Conservation (phyloP, 1,140 invertebrate genomes). For the Drosophila parabipectinata region DNA sequence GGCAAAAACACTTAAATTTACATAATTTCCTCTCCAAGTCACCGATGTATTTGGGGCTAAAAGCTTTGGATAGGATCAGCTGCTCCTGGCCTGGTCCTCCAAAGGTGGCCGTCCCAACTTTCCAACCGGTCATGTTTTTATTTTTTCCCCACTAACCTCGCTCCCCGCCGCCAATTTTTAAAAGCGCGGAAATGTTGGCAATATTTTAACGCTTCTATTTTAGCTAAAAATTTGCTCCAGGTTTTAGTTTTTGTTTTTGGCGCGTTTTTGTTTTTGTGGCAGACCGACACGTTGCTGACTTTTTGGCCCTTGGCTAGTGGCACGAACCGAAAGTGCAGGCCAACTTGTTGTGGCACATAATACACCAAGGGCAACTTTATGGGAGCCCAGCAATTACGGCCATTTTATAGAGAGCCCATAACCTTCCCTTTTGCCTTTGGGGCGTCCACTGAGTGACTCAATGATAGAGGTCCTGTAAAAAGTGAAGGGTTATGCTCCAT, state of each 20-base stretch:
- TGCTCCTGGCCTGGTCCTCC: constrained; percentile 33
- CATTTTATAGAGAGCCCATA: constrained; percentile 17
- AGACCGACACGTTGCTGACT: constrained; percentile 40
- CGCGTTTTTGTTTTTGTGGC: constrained; percentile 42
- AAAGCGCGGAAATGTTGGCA: constrained; percentile 52
- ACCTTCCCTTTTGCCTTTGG: not conserved
- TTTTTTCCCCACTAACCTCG: not conserved
- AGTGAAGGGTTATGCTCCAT: constrained; percentile 4
- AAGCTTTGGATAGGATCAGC: constrained; percentile 70
- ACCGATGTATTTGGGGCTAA: constrained; percentile 59
- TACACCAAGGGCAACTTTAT: constrained; percentile 61
- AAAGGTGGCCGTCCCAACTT: constrained; percentile 32
- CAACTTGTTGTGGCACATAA: constrained; percentile 62
- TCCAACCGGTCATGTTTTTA: constrained; percentile 9
- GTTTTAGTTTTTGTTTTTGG: constrained; percentile 22
- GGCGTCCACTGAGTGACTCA: constrained; percentile 17
- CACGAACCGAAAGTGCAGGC: constrained; percentile 29
- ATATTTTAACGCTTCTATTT: constrained; percentile 77
- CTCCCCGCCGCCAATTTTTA: not conserved
- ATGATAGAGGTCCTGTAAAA: constrained; percentile 17
- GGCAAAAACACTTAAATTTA: constrained; percentile 74
- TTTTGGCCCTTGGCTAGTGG: constrained; percentile 45
- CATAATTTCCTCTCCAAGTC: constrained; percentile 80
- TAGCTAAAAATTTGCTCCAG: constrained; percentile 58
- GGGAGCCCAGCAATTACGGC: constrained; percentile 76